Evolutionary conservation across 2,797 vertebrate species (phyloP).

Genomic region (Okamejei kenojei): DNA sequence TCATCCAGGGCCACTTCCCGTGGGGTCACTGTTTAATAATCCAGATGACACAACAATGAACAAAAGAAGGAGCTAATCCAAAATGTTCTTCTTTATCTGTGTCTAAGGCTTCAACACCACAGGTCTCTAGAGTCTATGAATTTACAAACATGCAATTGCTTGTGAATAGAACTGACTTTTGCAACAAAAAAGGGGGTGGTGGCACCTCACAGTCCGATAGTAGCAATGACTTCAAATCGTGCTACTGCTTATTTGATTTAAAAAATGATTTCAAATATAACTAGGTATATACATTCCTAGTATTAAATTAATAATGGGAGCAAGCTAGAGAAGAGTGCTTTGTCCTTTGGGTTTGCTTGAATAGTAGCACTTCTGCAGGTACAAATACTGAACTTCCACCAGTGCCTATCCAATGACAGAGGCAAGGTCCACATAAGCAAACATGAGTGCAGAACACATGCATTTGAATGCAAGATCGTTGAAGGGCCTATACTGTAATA

Average conservation of each 20-base stretch:
- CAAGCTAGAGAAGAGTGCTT: not conserved
- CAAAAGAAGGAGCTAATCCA: not conserved
- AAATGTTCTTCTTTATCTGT: not conserved
- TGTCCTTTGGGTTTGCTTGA: not conserved
- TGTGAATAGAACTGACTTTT: not conserved
- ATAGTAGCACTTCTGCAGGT: not conserved
- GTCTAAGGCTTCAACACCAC: not conserved
- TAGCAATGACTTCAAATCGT: too few species aligned
- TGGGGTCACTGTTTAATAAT: not conserved
- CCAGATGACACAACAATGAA: not conserved
- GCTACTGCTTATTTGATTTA: too few species aligned
- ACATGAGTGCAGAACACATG: not conserved
- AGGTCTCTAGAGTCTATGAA: not conserved
- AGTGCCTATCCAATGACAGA: too few species aligned
- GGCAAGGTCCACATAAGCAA: not conserved
- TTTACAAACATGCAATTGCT: not conserved
- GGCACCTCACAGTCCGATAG: not conserved
- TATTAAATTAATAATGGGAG: not conserved
- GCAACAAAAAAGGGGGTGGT: not conserved
- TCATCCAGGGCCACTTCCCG: not conserved
- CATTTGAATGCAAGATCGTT: not conserved
- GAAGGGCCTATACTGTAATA: not conserved
- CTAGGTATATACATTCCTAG: not conserved
- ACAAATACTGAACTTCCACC: not conserved
- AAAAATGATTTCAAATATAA: not conserved